Base-by-base conservation (phyloP, 2,888 invertebrate genomes). In the Netelia inedita region DNA sequence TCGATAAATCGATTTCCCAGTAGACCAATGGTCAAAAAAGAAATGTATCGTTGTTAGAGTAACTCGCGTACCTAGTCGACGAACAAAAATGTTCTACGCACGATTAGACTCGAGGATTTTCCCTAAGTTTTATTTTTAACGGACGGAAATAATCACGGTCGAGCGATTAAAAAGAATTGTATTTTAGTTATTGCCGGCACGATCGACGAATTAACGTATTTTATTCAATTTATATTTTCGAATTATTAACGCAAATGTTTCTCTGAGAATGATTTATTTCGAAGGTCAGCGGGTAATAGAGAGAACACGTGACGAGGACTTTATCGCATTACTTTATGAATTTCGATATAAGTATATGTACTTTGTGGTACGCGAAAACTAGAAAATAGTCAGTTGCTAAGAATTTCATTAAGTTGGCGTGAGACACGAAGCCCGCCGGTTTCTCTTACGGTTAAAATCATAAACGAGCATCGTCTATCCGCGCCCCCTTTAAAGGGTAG, bases 371-470 rank as follows among this genome's bases (percentile, higher is more conserved):
- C 5, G 28, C 10, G 73, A 63, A 23, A 74, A 61, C 16, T 28
- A 63, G 6, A 63, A 74, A 28, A 55, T 21, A 41, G 19, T 50
- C 35, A 35, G 55, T 50, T 35, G 53, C 55, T 3, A 75, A 65
- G 75, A 75, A 75, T 53, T 55, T 9, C 2, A 75, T 41, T 53
- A 69, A 46, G 53, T 61, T 79, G n/a, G 79, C 79, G 79, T 83
- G 83, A 41, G 50, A 23, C 83, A 83, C 83, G 79, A 74, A 83
- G 23, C 59, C 46, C 8, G 41, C 1, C 23, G 21, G 21, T 9
- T 11, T 10, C 14, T 43, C 43, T 3, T 46, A 23, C 35, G 35
- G 35, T 53, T 50, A 41, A 57, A 46, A 46, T 14, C 46, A 43
- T 50, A 74, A 71, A 59, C 53, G 68, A 78, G 55, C 75, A 57